Conservation (phyloP, 1,140 invertebrate genomes). For the Monochamus saltuarius region DNA sequence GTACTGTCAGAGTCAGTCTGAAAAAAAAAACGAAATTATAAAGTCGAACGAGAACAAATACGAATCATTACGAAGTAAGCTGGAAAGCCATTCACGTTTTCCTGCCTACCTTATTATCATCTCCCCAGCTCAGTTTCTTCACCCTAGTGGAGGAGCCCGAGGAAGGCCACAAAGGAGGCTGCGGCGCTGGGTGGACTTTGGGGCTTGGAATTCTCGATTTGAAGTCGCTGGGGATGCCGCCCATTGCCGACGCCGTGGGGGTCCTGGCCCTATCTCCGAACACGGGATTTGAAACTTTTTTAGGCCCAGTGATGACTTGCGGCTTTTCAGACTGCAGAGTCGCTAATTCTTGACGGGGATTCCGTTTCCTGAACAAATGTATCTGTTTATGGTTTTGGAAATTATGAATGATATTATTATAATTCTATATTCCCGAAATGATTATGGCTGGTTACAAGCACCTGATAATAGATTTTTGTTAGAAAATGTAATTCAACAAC, state of each 20-base stretch:
- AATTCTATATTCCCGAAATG: too few species aligned
- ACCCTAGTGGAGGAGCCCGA: constrained; percentile 63
- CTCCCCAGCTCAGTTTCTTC: constrained; percentile 74
- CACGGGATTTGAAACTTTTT: constrained; percentile 46
- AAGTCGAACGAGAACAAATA: constrained; percentile 1
- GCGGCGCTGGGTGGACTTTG: constrained; percentile 50
- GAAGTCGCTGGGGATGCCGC: constrained; percentile 42
- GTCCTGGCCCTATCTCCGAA: constrained; percentile 41
- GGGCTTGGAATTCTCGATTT: constrained; percentile 44
- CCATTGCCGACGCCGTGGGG: constrained; percentile 45
- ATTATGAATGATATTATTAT: too few species aligned
- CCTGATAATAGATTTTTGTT: too few species aligned
- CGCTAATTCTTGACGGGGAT: constrained; percentile 35
- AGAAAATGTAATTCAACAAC: too few species aligned
- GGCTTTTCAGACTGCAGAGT: constrained; percentile 32
- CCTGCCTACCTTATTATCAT: constrained; percentile 53
- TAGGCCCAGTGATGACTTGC: constrained; percentile 5
- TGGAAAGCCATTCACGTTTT: constrained; percentile 7
- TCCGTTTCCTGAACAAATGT: constrained; percentile 25
- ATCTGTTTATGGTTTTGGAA: too few species aligned
- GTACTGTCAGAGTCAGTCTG: constrained; percentile 47
- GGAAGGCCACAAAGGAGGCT: constrained; percentile 43
- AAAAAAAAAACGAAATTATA: constrained; percentile 22
- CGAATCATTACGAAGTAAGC: background rate
- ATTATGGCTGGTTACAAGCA: too few species aligned